A percentile compares a stretch with the other conserved stretches of the same genome.
Conservation (phyloP, 2,888 invertebrate genomes). For the Ctenicera cuprea region DNA sequence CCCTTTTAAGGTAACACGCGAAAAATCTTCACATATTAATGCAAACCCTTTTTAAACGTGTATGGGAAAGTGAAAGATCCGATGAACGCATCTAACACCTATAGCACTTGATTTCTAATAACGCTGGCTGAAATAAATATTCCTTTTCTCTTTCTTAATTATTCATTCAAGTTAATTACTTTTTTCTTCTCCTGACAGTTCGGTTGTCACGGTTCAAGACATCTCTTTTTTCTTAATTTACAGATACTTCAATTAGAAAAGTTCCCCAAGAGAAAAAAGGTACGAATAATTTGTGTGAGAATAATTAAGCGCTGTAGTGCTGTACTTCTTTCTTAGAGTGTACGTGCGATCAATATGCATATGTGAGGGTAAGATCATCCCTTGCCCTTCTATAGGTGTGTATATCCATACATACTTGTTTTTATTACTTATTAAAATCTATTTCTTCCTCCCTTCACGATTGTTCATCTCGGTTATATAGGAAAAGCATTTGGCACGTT, state of each 20-base stretch:
- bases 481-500: conserved; percentile 21
- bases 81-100: conserved; percentile 40
- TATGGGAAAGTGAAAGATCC: conserved; percentile 16
- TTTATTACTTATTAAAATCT: conserved; percentile 60
- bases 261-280: conserved; percentile 42
- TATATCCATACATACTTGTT: conserved; percentile 49
- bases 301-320: conserved; percentile 45
- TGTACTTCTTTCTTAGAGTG: conserved; percentile 52
- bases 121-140: conserved; percentile 50
- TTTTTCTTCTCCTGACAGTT: conserved; percentile 62
- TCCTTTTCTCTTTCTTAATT: conserved; percentile 59
- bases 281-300: conserved; percentile 49
- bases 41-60: background rate
- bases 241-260: conserved; percentile 62
- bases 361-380: conserved; percentile 55
- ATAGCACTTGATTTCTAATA: conserved; percentile 53
- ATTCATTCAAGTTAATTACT: conserved; percentile 63
- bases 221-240: conserved; percentile 59
- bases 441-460: conserved; percentile 50
- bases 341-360: conserved; percentile 54
- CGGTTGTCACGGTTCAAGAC: conserved; percentile 57
- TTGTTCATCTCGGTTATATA: conserved; percentile 31
- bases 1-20: no score
- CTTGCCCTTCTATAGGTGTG: conserved; percentile 46
- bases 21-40: no score